Conservation (phyloP, 2,797 vertebrate genomes). For the Staurois parvus region DNA sequence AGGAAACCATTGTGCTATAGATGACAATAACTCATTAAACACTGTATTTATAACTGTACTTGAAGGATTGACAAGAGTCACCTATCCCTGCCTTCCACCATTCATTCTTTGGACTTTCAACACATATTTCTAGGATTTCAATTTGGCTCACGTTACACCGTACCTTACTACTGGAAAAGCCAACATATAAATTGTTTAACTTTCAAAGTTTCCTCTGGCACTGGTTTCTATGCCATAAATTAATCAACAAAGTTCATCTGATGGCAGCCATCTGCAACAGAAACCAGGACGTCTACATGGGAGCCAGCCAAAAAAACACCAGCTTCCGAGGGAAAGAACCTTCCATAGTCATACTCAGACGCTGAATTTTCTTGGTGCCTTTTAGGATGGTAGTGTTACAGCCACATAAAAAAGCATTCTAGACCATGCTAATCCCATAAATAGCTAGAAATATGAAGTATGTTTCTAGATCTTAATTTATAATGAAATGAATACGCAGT, state of each 20-base stretch:
- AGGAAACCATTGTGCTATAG: not conserved
- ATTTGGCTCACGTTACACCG: not conserved
- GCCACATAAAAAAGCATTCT: not conserved
- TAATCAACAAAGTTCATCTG: conserved; percentile 34
- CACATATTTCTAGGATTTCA: conserved; percentile 29
- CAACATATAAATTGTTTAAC: conserved; percentile 18
- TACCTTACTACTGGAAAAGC: conserved; percentile 25
- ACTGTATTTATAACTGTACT: not conserved
- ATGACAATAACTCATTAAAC: not conserved
- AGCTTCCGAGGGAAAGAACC: conserved; percentile 2
- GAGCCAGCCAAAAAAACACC: conserved; percentile 32
- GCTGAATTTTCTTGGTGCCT: conserved; percentile 1
- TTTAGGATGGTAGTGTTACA: conserved; percentile 19
- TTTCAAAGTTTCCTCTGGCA: conserved; percentile 38
- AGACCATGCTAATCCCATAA: conserved; percentile 28
- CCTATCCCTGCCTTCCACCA: conserved; percentile 6
- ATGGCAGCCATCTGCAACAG: conserved; percentile 37
- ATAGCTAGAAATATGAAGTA: conserved; percentile 2
- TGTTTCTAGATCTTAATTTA: conserved; percentile 43
- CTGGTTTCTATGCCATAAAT: conserved; percentile 21
- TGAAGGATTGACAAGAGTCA: not conserved
- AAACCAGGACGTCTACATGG: conserved; percentile 2
- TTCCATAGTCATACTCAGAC: conserved; percentile 2
- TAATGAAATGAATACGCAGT: conserved; percentile 35
- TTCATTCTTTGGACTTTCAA: conserved; percentile 4